Percentiles rank a stretch among this genome's conserved stretches.
These are phyloP conservation scores for Ennomos erosarius DNA, from an alignment of 2,888 invertebrate genomes.

Conservation along the genomic window DNA sequence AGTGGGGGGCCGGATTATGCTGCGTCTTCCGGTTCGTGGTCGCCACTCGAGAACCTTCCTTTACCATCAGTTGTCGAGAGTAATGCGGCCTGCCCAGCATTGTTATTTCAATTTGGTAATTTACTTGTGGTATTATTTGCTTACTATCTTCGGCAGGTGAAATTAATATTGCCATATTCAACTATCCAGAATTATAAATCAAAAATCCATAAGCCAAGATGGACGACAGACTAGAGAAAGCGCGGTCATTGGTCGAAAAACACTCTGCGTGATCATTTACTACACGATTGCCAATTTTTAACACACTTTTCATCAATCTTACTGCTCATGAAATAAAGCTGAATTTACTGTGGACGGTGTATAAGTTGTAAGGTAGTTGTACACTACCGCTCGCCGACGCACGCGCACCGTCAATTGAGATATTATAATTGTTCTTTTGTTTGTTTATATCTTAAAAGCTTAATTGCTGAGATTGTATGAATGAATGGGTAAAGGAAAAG, in stretches of 20 bases:
- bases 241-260: constrained; percentile 82
- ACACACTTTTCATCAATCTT: constrained; percentile 24
- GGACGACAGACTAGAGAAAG: constrained; percentile 81
- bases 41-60: no score
- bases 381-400: constrained; percentile 73
- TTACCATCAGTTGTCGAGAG: no score
- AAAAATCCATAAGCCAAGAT: constrained; percentile 69
- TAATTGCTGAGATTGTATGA: constrained; percentile 30
- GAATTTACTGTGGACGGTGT: constrained; percentile 17
- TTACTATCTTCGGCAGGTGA: no score
- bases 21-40: no score
- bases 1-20: no score
- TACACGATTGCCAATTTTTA: constrained; percentile 59
- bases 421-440: constrained; percentile 76
- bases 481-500: constrained; percentile 7
- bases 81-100: background rate
- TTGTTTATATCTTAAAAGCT: constrained; percentile 54
- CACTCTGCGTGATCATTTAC: constrained; percentile 72
- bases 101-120: constrained; percentile 25
- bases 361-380: constrained; percentile 51
- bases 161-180: no score
- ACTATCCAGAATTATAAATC: constrained; percentile 73
- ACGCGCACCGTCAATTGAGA: constrained; percentile 74
- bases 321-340: constrained; percentile 31
- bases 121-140: no score